phyloP scores from a whole-genome alignment of 2,888 invertebrate species.

The Platycheirus rosarum region DNA sequence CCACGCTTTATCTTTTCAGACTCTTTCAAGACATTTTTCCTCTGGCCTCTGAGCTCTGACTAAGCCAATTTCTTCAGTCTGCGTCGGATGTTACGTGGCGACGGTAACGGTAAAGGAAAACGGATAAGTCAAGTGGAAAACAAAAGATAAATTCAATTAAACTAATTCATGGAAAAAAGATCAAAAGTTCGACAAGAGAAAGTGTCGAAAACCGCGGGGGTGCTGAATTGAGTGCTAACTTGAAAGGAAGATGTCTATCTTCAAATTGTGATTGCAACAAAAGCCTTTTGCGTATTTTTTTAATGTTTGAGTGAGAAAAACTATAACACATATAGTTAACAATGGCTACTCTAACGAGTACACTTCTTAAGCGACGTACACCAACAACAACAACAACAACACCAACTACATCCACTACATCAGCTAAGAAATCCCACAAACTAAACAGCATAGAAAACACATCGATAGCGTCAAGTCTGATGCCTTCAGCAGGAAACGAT shows the following conservation, averaged over 20 bases:
- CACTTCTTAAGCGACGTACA: conserved; percentile 51
- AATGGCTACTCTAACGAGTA: conserved; percentile 62
- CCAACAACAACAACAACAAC: conserved; percentile 25
- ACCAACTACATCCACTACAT: conserved; percentile 25
- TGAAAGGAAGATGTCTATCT: conserved; percentile 27
- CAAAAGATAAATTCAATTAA: conserved; percentile 8
- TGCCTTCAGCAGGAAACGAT: conserved; percentile 43
- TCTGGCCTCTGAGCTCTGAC: conserved; percentile 23
- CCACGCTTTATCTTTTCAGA: conserved; percentile 37
- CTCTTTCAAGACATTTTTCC: conserved; percentile 46
- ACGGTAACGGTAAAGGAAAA: conserved; percentile 36
- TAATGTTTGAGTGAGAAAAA: conserved; percentile 37
- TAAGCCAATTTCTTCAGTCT: conserved; percentile 56
- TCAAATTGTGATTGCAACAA: not conserved
- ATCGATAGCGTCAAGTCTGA: conserved; percentile 36
- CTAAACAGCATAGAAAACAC: conserved; percentile 49
- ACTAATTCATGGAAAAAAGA: not conserved
- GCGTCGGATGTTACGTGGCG: conserved; percentile 70
- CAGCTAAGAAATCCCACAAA: conserved; percentile 49
- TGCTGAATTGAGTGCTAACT: conserved; percentile 28
- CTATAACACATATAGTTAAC: conserved; percentile 10
- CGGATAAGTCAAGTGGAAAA: conserved; percentile 2
- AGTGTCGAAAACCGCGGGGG: conserved; percentile 43
- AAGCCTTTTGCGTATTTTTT: conserved; percentile 3
- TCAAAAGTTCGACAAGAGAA: conserved; percentile 32